Percentiles rank a stretch among this genome's conserved stretches.
phyloP scores from a whole-genome alignment of 2,888 invertebrate genomes.

The Brassicogethes aeneus region DNA sequence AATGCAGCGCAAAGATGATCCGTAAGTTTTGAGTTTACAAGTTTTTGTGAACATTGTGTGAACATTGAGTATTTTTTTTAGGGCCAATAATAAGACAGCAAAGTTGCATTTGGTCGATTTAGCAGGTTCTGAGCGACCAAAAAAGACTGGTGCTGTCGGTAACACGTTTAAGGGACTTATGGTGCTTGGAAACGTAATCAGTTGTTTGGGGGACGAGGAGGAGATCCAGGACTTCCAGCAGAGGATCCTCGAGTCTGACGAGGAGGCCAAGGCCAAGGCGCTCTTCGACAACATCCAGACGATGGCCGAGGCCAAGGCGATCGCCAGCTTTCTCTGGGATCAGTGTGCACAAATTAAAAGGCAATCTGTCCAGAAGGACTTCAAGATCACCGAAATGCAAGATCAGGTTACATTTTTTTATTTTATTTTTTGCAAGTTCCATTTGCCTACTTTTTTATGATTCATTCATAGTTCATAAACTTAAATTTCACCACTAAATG shows the following conservation, averaged over 20 bases:
- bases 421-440: no score
- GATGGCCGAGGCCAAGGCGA: conserved; percentile 69
- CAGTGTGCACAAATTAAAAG: conserved; percentile 46
- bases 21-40: conserved; percentile 17
- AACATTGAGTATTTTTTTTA: conserved; percentile 30
- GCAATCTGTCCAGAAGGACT: conserved; percentile 30
- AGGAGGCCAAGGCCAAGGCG: conserved; percentile 58
- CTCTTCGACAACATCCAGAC: conserved; percentile 66
- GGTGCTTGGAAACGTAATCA: conserved; percentile 90
- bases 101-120: conserved; percentile 89
- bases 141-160: conserved; percentile 84
- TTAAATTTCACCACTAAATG: no score
- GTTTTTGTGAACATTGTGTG: background rate
- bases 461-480: no score
- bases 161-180: conserved; percentile 79
- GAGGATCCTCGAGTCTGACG: conserved; percentile 69
- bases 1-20: conserved; percentile 47
- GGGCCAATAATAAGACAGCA: conserved; percentile 63
- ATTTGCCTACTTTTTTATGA: no score
- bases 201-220: conserved; percentile 78
- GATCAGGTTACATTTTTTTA: no score
- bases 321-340: conserved; percentile 58
- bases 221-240: conserved; percentile 75
- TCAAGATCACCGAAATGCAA: conserved; percentile 46
- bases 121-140: conserved; percentile 84